phyloP scores from a whole-genome alignment of 2,113 vertebrate species.

The Ginglymostoma cirratum region DNA sequence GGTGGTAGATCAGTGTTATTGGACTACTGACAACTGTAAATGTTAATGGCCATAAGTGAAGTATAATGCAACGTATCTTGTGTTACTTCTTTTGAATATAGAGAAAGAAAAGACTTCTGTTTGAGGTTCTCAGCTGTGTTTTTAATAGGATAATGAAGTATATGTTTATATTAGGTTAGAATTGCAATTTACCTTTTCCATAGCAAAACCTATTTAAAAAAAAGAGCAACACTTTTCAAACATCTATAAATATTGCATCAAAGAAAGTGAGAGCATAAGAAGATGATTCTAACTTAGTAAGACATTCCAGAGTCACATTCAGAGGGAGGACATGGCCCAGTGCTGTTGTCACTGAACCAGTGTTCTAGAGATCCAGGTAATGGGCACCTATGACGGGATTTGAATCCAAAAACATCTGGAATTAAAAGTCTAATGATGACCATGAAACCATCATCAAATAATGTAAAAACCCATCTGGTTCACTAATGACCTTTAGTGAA shows the following conservation, averaged over 20 bases:
- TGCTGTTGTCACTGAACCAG: too few species aligned
- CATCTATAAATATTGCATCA: not conserved
- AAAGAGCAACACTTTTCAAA: not conserved
- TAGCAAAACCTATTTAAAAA: not conserved
- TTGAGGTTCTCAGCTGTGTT: not conserved
- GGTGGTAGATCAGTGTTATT: conserved; percentile 5
- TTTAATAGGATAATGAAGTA: conserved; percentile 2
- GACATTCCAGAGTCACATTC: not conserved
- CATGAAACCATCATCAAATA: too few species aligned
- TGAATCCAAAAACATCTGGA: too few species aligned
- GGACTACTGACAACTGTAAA: not conserved
- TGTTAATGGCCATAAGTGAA: not conserved
- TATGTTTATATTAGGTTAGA: not conserved
- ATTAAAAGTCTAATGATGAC: too few species aligned
- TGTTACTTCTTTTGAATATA: not conserved
- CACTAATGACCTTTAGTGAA: too few species aligned
- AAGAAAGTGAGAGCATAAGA: not conserved
- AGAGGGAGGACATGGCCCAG: too few species aligned
- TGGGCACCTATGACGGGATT: too few species aligned
- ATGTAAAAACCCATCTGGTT: too few species aligned
- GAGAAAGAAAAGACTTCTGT: not conserved
- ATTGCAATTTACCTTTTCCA: not conserved
- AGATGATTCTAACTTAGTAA: not conserved
- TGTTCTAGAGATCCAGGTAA: too few species aligned
- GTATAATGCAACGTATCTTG: not conserved